Evolutionary conservation across 2,888 invertebrate genomes (phyloP).

Genomic region (Troides oblongomaculatus): DNA sequence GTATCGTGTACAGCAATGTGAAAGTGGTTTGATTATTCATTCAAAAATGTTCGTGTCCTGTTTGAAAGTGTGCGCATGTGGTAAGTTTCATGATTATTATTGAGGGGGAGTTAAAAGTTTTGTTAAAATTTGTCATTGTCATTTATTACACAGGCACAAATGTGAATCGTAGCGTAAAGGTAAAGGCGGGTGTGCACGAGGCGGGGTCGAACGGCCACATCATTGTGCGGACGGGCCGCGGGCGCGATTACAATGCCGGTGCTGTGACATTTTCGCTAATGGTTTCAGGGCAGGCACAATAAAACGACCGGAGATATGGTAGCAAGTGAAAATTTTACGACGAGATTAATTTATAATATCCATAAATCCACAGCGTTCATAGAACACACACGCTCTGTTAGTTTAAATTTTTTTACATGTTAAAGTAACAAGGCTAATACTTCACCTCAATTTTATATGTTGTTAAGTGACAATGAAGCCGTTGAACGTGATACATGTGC

Average conservation of each 20-base stretch:
- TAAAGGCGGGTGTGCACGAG: constrained; percentile 65
- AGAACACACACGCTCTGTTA: background rate
- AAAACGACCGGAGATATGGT: constrained; percentile 79
- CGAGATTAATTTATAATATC: constrained; percentile 70
- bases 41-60: constrained; percentile 4
- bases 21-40: constrained; percentile 35
- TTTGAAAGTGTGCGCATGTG: background rate
- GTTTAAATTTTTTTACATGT: no score
- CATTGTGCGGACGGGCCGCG: constrained; percentile 73
- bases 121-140: constrained; percentile 51
- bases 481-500: no score
- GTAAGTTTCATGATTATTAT: constrained; percentile 3
- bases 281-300: constrained; percentile 78
- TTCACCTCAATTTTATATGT: no score
- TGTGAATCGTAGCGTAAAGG: constrained; percentile 75
- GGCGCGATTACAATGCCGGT: constrained; percentile 74
- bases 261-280: constrained; percentile 80
- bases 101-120: constrained; percentile 20
- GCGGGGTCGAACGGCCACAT: constrained; percentile 70
- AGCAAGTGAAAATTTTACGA: constrained; percentile 77
- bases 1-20: constrained; percentile 58
- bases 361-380: constrained; percentile 1
- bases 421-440: no score
- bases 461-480: no score
- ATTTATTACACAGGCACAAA: constrained; percentile 74